These are phyloP conservation scores for Willowsia nigromaculata DNA, from an alignment of 2,888 invertebrate species.

Conservation along the genomic window DNA sequence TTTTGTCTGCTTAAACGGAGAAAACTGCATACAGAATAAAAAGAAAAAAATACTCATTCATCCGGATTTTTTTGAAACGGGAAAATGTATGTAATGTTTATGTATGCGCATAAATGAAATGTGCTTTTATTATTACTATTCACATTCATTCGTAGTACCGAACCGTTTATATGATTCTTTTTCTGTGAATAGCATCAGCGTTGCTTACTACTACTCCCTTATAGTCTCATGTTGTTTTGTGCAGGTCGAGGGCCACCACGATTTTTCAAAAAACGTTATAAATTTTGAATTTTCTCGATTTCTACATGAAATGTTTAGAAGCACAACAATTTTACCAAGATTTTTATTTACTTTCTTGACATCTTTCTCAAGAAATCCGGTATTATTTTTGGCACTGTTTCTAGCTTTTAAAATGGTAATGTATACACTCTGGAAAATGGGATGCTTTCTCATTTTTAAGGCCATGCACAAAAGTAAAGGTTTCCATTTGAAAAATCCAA, in stretches of 20 bases:
- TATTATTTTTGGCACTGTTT: background rate
- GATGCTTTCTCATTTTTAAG: background rate
- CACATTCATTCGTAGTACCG: background rate
- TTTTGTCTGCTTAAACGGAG: background rate
- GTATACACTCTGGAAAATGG: background rate
- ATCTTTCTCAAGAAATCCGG: constrained; percentile 2
- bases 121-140: background rate
- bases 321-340: background rate
- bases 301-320: background rate
- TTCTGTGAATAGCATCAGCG: background rate
- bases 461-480: background rate
- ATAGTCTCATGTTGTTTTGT: background rate
- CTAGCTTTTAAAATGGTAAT: background rate
- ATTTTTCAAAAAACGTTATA: background rate
- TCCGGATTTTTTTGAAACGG: background rate
- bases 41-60: background rate
- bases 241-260: background rate
- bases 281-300: constrained; percentile 49
- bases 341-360: constrained; percentile 5
- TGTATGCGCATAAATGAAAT: constrained; percentile 30
- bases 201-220: background rate
- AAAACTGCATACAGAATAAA: constrained; percentile 9
- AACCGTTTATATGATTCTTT: background rate
- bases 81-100: constrained; percentile 20
- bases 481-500: constrained; percentile 6